phyloP scores from a whole-genome alignment of 2,888 invertebrate species.

The Congeria kusceri region DNA sequence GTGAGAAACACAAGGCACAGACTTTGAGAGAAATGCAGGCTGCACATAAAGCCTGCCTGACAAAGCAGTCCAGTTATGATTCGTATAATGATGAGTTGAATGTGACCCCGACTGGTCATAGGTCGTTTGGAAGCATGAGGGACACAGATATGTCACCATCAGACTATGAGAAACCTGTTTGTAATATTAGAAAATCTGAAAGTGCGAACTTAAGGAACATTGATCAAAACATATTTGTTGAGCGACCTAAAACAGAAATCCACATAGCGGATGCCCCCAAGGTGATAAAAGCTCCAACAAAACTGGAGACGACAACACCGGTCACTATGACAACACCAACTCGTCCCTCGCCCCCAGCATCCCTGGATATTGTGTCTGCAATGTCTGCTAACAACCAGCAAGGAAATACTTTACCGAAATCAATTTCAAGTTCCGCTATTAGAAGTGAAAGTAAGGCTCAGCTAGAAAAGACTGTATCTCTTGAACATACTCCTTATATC shows the following conservation, averaged over 20 bases:
- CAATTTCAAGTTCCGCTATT: conserved; percentile 10
- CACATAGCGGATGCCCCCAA: conserved; percentile 68
- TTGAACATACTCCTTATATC: neutral
- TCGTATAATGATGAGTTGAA: conserved; percentile 54
- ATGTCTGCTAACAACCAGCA: conserved; percentile 19
- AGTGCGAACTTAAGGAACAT: neutral
- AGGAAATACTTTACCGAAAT: neutral
- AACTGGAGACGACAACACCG: conserved; percentile 27
- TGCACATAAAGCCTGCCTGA: conserved; percentile 20
- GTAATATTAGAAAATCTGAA: neutral
- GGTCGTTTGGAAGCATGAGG: conserved; percentile 59
- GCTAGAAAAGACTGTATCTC: neutral
- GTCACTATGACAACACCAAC: conserved; percentile 44
- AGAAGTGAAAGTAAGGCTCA: neutral
- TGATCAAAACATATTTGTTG: conserved; percentile 58
- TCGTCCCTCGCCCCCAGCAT: conserved; percentile 52
- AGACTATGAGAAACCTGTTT: neutral
- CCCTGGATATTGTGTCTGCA: conserved; percentile 55
- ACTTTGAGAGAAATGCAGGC: conserved; percentile 51
- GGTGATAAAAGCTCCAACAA: conserved; percentile 66
- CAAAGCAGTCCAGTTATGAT: conserved; percentile 23
- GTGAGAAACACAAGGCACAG: conserved; percentile 65
- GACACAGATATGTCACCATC: conserved; percentile 21
- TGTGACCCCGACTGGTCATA: conserved; percentile 55
- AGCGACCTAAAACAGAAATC: conserved; percentile 67